These are phyloP conservation scores for Diorhabda elongata DNA, from an alignment of 1,140 invertebrate genomes.

Conservation along the genomic window DNA sequence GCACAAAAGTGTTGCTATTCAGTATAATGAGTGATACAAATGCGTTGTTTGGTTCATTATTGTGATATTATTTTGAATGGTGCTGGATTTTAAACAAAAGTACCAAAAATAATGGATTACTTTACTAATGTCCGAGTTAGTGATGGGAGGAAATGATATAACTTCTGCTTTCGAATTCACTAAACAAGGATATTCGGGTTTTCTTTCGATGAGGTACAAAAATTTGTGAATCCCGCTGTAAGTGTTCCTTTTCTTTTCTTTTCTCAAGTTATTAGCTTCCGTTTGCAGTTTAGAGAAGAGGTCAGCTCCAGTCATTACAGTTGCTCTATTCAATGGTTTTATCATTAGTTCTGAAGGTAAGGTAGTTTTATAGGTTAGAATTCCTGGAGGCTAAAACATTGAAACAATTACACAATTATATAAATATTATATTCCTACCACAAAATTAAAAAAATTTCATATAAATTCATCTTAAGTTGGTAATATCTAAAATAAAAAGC, in stretches of 20 bases:
- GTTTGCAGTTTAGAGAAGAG: slow-evolving; percentile 64
- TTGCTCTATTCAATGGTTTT: slow-evolving; percentile 59
- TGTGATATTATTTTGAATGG: too few species aligned
- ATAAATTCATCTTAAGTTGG: too few species aligned
- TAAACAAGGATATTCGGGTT: slow-evolving; percentile 67
- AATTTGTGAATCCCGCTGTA: slow-evolving; percentile 80
- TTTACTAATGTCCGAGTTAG: slow-evolving; percentile 75
- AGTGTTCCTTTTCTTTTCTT: slow-evolving; percentile 75
- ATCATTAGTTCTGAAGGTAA: slow-evolving; percentile 59
- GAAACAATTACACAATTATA: too few species aligned
- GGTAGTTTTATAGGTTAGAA: slow-evolving; percentile 64
- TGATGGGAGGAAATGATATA: slow-evolving; percentile 80
- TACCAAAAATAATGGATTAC: slow-evolving; percentile 43
- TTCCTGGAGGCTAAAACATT: slow-evolving; percentile 46
- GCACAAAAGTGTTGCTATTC: too few species aligned
- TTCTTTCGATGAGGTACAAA: slow-evolving; percentile 72
- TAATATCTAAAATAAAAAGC: slow-evolving; percentile 13
- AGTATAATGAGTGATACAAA: too few species aligned
- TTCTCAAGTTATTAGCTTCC: slow-evolving; percentile 70
- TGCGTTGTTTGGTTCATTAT: too few species aligned
- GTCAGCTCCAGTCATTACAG: slow-evolving; percentile 59
- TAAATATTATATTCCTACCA: too few species aligned
- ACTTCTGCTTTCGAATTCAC: slow-evolving; percentile 58
- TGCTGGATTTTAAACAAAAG: background rate
- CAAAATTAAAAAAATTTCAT: too few species aligned